Conservation (phyloP, 2,113 vertebrate genomes). For the Larimichthys polyactis region DNA sequence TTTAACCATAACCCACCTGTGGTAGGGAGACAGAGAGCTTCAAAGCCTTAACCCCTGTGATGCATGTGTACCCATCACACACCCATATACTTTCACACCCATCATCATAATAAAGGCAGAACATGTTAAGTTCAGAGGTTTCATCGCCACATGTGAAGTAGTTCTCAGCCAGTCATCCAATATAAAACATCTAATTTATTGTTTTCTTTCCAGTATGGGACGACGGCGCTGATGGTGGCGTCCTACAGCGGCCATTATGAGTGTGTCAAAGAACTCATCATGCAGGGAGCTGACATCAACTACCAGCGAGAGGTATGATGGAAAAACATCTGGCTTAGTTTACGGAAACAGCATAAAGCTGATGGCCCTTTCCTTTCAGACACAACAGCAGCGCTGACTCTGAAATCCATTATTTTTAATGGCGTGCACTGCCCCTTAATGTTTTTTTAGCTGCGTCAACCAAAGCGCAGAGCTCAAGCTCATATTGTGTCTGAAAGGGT, state of each 20-base stretch:
- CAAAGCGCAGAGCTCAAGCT: too few relatives aligned
- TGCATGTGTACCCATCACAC: constrained; percentile 33
- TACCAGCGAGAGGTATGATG: constrained; percentile 93
- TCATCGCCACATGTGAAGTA: constrained; percentile 5
- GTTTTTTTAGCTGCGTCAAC: too few relatives aligned
- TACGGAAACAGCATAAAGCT: too few relatives aligned
- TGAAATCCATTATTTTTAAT: too few relatives aligned
- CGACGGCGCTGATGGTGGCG: constrained; percentile 96
- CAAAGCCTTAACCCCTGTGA: constrained; percentile 28
- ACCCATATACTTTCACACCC: neutral
- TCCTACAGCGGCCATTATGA: constrained; percentile 92
- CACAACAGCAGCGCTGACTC: too few relatives aligned
- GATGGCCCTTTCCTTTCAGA: too few relatives aligned
- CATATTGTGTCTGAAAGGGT: too few relatives aligned
- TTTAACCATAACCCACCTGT: constrained; percentile 71
- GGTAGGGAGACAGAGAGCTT: constrained; percentile 68
- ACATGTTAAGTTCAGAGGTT: neutral
- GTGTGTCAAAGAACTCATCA: constrained; percentile 91
- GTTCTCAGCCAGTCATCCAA: constrained; percentile 49
- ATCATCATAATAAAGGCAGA: neutral
- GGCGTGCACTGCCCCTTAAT: too few relatives aligned
- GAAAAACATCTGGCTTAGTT: neutral
- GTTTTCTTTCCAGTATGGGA: constrained; percentile 87
- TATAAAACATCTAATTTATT: neutral
- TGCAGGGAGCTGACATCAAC: constrained; percentile 98